Evolutionary conservation across 2,888 invertebrate genomes (phyloP).

Genomic region (Idaea biselata): DNA sequence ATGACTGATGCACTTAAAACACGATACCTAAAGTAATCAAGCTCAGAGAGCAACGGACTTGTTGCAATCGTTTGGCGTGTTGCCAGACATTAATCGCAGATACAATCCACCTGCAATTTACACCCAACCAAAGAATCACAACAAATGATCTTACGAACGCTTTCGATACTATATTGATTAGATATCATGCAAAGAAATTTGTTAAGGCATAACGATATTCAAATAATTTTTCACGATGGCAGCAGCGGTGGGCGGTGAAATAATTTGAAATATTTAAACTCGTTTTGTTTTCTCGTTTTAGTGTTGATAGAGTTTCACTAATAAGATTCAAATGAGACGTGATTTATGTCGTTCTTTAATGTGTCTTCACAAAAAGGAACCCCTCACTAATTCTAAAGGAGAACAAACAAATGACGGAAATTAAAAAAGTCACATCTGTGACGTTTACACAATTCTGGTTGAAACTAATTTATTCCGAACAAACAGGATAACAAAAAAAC

Average conservation of each 20-base stretch:
- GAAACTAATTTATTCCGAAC: conserved; percentile 51
- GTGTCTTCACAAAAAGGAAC: conserved; percentile 13
- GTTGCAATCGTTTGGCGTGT: conserved; percentile 45
- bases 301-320: background rate
- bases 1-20: background rate
- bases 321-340: background rate
- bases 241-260: background rate
- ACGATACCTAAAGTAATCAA: conserved; percentile 17
- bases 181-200: background rate
- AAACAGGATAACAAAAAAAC: conserved; percentile 64
- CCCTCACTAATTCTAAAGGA: conserved; percentile 17
- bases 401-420: conserved; percentile 51
- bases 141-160: conserved; percentile 20
- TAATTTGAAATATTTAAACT: background rate
- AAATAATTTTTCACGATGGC: background rate
- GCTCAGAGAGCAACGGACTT: conserved; percentile 33
- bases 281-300: background rate
- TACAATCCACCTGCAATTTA: conserved; percentile 49
- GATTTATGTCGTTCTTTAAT: background rate
- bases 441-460: conserved; percentile 42
- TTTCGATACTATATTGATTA: background rate
- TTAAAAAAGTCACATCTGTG: conserved; percentile 64
- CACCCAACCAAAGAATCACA: conserved; percentile 33
- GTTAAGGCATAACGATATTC: background rate
- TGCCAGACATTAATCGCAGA: conserved; percentile 51